Evolutionary conservation across 2,113 vertebrate species (phyloP), one percentile per base, ranked within the genome.

Genomic region (Malurus cyaneus): DNA sequence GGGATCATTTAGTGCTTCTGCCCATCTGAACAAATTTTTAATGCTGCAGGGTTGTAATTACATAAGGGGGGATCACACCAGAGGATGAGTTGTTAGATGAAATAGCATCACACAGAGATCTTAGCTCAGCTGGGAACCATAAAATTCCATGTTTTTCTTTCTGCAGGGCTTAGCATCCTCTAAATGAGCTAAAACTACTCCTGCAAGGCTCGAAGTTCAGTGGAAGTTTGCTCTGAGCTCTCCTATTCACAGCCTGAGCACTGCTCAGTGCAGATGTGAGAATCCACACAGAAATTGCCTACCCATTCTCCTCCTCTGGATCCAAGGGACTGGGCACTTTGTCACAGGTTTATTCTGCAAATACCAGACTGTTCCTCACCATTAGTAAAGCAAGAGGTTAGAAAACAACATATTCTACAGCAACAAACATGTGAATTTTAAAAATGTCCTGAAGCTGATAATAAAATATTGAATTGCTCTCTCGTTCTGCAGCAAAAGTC

Each of bases 291-390:
- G 54, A 69, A 73, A 61, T 6, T 32, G 32, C 54, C 54, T 8
- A 18, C 4, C 5, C 1, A 0, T 12, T 57, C 19, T n/a, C 9
- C 19, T n/a, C 9, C 31, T 57, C 31, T 49, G 31, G 42, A 8
- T 46, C 34, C 0, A 0, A 67, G 50, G 13, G 29, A 31, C 67
- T 5, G 4, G 6, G 52, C 29, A 44, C 32, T 49, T 53, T 42
- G n/a, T 13, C 17, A 72, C n/a, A 53, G 11, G 5, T 59, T 67
- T 36, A 11, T 20, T 25, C 23, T 54, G 39, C 9, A 11, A 53
- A 77, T 9, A 15, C 25, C 56, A 81, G 65, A 44, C 42, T 2
- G 8, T 32, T 67, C 52, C 28, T 69, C 39, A 54, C 11, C 29
- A 46, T 46, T 34, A 47, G 8, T 24, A 46, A 79, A 74, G 56